Base-by-base conservation (phyloP, 2,113 vertebrate genomes). In the Serilophus lunatus region DNA sequence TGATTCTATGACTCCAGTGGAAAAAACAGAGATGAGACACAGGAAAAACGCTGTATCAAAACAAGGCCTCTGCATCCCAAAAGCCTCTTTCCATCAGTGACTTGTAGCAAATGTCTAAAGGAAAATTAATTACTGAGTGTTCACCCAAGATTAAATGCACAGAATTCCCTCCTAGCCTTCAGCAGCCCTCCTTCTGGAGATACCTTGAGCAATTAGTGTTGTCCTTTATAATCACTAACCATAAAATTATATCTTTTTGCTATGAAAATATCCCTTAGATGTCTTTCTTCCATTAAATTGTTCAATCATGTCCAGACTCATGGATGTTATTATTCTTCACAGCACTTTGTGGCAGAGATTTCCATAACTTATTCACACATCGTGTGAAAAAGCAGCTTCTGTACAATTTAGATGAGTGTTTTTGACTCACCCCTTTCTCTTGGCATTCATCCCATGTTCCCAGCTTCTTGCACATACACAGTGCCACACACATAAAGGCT, bases 271-370 rank as follows among this genome's bases (percentile, higher is more conserved):
- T 69, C 11, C 25, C 22, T 60, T 31, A 19, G 5, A 5, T 60
- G 15, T 36, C 38, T 82, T 80, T 61, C n/a, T 81, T 61, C 25
- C 54, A 36, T 65, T 57, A 61, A 57, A 16, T 18, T 65, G 6
- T 14, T 28, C 15, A 16, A 3, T 13, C 45, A 53, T 25, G 26
- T 72, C 31, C 36, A 51, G 26, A 51, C 19, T 61, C 18, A 13
- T 1, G 5, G 29, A 6, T 6, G 3, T 3, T 47, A 2, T n/a
- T 42, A 38, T 7, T 36, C 42, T 9, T 8, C 3, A n/a, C 0
- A 47, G 4, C 12, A 12, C 31, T 70, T 54, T 45, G 22, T 50
- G 40, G 22, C 59, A 60, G n/a, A 64, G 17, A 33, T 54, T 82
- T 64, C 54, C 59, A 57, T 13, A 44, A 6, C 8, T 69, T 15